Conservation (phyloP, 2,113 vertebrate species). For the Psittacara wagleri region DNA sequence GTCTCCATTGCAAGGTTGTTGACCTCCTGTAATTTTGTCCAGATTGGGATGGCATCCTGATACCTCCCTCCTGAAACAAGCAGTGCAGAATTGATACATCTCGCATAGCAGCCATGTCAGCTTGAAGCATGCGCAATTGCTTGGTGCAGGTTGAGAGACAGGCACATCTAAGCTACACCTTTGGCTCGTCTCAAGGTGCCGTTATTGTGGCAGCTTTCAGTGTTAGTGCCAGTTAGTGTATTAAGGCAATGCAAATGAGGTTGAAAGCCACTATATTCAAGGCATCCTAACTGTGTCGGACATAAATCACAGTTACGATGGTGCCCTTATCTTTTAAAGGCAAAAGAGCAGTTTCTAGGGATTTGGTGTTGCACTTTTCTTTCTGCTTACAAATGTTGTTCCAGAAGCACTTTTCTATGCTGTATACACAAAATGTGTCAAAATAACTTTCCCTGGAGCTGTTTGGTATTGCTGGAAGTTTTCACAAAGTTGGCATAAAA, state of each 20-base stretch:
- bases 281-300: not conserved
- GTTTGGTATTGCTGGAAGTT: not conserved
- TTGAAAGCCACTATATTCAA: not conserved
- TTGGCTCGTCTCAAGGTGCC: not conserved
- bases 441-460: not conserved
- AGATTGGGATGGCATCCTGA: not conserved
- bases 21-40: not conserved
- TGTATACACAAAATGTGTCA: not conserved
- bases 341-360: not conserved
- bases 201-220: not conserved
- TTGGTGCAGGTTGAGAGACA: not conserved
- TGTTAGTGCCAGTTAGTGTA: not conserved
- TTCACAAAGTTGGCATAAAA: not conserved
- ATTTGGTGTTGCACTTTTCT: not conserved
- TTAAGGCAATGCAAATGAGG: not conserved
- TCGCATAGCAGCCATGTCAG: not conserved
- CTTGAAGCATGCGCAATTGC: not conserved
- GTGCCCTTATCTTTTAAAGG: not conserved
- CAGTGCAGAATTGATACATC: fast-evolving
- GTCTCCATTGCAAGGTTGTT: not conserved
- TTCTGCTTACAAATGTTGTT: not conserved
- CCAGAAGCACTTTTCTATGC: not conserved
- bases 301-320: not conserved
- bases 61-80: not conserved
- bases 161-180: not conserved